Percentiles rank a stretch among this genome's conserved stretches.
These are phyloP conservation scores for Coreius guichenoti DNA, from an alignment of 2,797 vertebrate genomes.

Conservation along the genomic window DNA sequence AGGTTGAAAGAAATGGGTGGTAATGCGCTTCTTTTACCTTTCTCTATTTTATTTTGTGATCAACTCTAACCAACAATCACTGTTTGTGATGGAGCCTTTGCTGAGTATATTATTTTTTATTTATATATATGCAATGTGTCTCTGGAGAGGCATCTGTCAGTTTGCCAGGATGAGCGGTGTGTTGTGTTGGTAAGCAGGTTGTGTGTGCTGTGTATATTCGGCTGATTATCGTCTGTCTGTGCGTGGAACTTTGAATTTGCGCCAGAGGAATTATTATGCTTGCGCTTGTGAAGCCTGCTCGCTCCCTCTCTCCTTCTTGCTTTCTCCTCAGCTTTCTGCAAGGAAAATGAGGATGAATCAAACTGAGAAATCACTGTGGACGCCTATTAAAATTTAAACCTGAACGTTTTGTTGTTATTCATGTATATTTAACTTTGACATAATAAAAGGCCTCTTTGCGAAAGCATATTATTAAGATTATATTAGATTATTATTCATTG, in stretches of 20 bases:
- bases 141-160: slow-evolving; percentile 20
- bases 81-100: slow-evolving; percentile 61
- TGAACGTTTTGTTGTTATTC: slow-evolving; percentile 82
- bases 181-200: slow-evolving; percentile 51
- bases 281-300: slow-evolving; percentile 79
- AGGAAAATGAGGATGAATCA: slow-evolving; percentile 77
- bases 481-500: slow-evolving; percentile 67
- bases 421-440: slow-evolving; percentile 81
- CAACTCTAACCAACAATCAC: slow-evolving; percentile 75
- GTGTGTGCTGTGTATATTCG: slow-evolving; percentile 72
- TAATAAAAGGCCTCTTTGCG: slow-evolving; percentile 77
- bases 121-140: slow-evolving; percentile 1
- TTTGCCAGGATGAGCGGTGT: slow-evolving; percentile 74
- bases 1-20: slow-evolving; percentile 66
- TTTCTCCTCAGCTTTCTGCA: slow-evolving; percentile 67
- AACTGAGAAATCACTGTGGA: slow-evolving; percentile 82
- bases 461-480: slow-evolving; percentile 77
- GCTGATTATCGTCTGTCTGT: slow-evolving; percentile 84
- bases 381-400: slow-evolving; percentile 83
- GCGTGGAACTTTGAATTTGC: slow-evolving; percentile 80
- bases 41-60: slow-evolving; percentile 53
- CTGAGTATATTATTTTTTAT: slow-evolving; percentile 71
- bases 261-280: slow-evolving; percentile 86
- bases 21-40: slow-evolving; percentile 1
- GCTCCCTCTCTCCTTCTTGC: slow-evolving; percentile 75